Base-by-base conservation (phyloP, 2,888 invertebrate genomes). In the Archips crataeganus region DNA sequence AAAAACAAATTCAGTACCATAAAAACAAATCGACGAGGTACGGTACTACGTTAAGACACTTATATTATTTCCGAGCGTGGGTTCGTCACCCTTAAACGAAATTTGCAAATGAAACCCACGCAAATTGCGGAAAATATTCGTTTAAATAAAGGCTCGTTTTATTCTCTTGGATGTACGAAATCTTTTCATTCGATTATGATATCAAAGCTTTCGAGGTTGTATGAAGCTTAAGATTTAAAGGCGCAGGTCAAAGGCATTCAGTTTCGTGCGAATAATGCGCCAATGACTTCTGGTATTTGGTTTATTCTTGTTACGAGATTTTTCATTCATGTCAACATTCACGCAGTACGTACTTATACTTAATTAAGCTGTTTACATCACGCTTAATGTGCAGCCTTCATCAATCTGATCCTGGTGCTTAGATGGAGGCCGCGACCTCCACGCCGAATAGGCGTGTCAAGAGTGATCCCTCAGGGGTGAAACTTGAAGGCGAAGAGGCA, bases 381-480 rank as follows among this genome's bases (percentile, higher is more conserved):
- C 54, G 57, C 60, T 36, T 62, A 66, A 60, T 57, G 60, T 57
- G 68, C 75, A 77, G 72, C 79, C 78, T 76, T 75, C 85, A 83
- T 75, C n/a, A n/a, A n/a, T n/a, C 79, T 76, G 47, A 68, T 75
- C 77, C 78, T 71, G 79, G 78, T 81, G 81, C 77, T 77, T 73
- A 71, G 75, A 80, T 77, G 76, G 82, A 87, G 86, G 88, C 78
- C 85, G 74, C 75, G 82, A 68, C 90, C 90, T 89, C 89, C 84
- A 73, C 36, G 77, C 74, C 75, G 77, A 85, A 85, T 80, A 77
- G 80, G 77, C 78, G 79, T 75, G 81, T 83, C 78, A 79, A 76
- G 78, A 77, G 76, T 76, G 79, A 81, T 83, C 82, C 83, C 80
- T 71, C 66, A 78, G 79, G 70, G 75, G 75, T 79, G 77, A 78